These are phyloP conservation scores for Zaprionus bogoriensis DNA, from an alignment of 2,888 invertebrate species.

Conservation along the genomic window DNA sequence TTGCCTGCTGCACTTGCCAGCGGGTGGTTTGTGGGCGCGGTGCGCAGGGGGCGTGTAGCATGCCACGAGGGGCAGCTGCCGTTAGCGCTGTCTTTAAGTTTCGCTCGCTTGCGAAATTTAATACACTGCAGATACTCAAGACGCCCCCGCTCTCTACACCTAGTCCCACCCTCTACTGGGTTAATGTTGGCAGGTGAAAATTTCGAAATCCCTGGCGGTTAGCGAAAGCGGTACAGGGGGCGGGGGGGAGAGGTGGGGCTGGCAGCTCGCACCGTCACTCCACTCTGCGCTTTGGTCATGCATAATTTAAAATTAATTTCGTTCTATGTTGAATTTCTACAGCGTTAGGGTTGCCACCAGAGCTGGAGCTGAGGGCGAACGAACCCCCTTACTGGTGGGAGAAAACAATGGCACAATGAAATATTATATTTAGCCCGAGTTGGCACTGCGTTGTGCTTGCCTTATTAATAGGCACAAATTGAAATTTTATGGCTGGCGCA, in stretches of 20 bases:
- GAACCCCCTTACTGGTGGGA: neutral
- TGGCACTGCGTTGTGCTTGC: conserved; percentile 45
- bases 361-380: neutral
- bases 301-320: conserved; percentile 78
- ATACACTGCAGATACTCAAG: conserved; percentile 30
- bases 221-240: conserved; percentile 16
- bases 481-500: conserved; percentile 65
- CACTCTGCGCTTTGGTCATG: conserved; percentile 55
- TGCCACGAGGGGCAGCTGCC: conserved; percentile 1
- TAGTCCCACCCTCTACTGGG: conserved; percentile 27
- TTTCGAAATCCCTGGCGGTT: conserved; percentile 73
- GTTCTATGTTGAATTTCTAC: conserved; percentile 58
- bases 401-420: conserved; percentile 49
- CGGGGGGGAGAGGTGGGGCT: too few relatives aligned
- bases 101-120: conserved; percentile 35
- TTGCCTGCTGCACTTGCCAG: conserved; percentile 31
- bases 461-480: conserved; percentile 68
- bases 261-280: conserved; percentile 31
- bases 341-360: conserved; percentile 7
- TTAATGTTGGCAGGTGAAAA: conserved; percentile 72
- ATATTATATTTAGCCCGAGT: conserved; percentile 46
- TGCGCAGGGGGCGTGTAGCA: neutral
- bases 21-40: too few relatives aligned
- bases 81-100: conserved; percentile 35
- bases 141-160: neutral